Base-by-base conservation (phyloP, 1,140 invertebrate species). In the Bursaphelenchus mucronatus region DNA sequence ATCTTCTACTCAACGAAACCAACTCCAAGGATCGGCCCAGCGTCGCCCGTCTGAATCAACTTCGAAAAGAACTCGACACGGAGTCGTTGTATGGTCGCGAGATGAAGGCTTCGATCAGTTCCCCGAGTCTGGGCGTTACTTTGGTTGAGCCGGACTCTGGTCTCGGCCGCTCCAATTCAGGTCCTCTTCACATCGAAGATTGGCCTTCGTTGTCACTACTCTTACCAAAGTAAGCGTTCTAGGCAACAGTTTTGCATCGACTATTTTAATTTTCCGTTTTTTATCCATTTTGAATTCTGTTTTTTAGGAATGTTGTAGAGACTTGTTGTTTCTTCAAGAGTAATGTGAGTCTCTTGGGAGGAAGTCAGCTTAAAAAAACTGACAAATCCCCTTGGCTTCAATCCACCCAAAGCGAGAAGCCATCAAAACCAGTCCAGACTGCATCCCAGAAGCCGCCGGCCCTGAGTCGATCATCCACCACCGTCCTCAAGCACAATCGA, bases 251-350 rank as follows among this genome's bases (percentile, higher is more conserved):
- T 15, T 17, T 15, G 43, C 56, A 19, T 10, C 54, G 40, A 39
- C 19, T 39, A 19, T 62, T 63, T 49, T 13, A 15, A n/a, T 13
- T 47, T 6, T 49, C 40, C 41, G 58, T 52, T 13, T 57, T 64
- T 39, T 30, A 64, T 13, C 30, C 21, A 11, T 15, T 62, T 62
- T 21, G n/a, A 63, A n/a, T 3, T 10, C 10, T 63, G 30, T 15
- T 44, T 76, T 76, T 59, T 61, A 77, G 75, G 65, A 65, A 79
- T 61, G 77, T 80, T 15, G 78, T 80, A 11, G 78, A 80, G 44
- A 79, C 78, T 8, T 80, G 78, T 56, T 76, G 76, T 19, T 80
- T 80, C 64, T 80, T 80, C 74, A 81, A 81, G 59, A 67, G 54
- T 11, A 80, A 80, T 57, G 64, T 65, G 9, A 63, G 64, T 15